phyloP scores from a whole-genome alignment of 2,888 invertebrate genomes.

The Dendrolimus pini region DNA sequence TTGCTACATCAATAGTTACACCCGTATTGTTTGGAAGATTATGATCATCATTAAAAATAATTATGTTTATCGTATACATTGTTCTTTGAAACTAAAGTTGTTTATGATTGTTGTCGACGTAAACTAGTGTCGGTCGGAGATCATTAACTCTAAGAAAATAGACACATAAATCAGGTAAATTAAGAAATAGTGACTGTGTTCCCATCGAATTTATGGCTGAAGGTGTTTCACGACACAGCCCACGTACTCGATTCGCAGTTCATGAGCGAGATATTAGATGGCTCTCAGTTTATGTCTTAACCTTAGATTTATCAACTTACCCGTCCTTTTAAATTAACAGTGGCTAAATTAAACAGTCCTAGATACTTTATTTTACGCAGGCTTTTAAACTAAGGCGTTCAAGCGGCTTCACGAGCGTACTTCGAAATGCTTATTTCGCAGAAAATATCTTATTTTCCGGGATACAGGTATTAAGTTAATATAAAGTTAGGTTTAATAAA shows the following conservation, averaged over 20 bases:
- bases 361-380: too few relatives aligned
- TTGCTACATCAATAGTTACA: too few relatives aligned
- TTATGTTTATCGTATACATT: neutral
- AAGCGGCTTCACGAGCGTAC: too few relatives aligned
- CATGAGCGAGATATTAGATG: neutral
- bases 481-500: too few relatives aligned
- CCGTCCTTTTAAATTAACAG: too few relatives aligned
- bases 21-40: too few relatives aligned
- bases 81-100: neutral
- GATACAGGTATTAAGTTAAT: too few relatives aligned
- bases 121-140: conserved; percentile 9
- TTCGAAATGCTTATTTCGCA: too few relatives aligned
- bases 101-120: neutral
- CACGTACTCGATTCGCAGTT: conserved; percentile 11
- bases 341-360: too few relatives aligned
- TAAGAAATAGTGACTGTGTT: conserved; percentile 19
- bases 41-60: neutral
- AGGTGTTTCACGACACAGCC: conserved; percentile 12
- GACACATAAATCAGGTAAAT: conserved; percentile 22
- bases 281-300: neutral
- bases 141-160: conserved; percentile 22
- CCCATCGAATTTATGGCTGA: conserved; percentile 23
- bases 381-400: too few relatives aligned
- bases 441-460: too few relatives aligned
- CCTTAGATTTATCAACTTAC: too few relatives aligned